These are phyloP conservation scores for Allolobophora icterica DNA, from an alignment of 2,888 invertebrate genomes.

Conservation along the genomic window DNA sequence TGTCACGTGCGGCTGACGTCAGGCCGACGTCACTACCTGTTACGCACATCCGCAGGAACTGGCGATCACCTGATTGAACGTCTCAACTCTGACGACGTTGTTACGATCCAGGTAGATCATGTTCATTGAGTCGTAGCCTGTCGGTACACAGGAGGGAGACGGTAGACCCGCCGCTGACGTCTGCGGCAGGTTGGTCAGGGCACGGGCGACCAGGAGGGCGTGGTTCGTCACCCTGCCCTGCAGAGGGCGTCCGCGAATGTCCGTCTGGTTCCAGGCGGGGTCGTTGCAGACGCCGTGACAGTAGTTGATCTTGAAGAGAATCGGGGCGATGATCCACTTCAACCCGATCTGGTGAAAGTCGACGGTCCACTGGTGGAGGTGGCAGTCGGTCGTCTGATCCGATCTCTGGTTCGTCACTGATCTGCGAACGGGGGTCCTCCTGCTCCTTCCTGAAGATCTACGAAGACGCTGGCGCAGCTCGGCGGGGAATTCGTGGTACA, in stretches of 20 bases:
- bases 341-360: slow-evolving; percentile 12
- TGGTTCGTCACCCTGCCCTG: background rate
- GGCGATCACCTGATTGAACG: background rate
- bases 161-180: background rate
- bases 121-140: background rate
- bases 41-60: background rate
- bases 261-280: background rate
- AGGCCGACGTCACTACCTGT: background rate
- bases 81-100: background rate
- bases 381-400: background rate
- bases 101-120: background rate
- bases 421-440: background rate
- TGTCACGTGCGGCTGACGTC: background rate
- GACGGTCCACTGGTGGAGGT: slow-evolving; percentile 24
- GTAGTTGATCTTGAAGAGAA: slow-evolving; percentile 24
- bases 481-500: background rate
- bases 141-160: background rate
- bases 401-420: background rate
- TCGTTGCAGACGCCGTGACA: slow-evolving; percentile 12
- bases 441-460: background rate
- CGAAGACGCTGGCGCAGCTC: background rate
- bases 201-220: background rate
- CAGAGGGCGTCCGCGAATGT: background rate
- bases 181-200: background rate
- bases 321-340: background rate